Evolutionary conservation across 35 echinoderm and acorn worm species (phyloP), one percentile per base, ranked within the genome.

Genomic region (Apostichopus parvimensis): DNA sequence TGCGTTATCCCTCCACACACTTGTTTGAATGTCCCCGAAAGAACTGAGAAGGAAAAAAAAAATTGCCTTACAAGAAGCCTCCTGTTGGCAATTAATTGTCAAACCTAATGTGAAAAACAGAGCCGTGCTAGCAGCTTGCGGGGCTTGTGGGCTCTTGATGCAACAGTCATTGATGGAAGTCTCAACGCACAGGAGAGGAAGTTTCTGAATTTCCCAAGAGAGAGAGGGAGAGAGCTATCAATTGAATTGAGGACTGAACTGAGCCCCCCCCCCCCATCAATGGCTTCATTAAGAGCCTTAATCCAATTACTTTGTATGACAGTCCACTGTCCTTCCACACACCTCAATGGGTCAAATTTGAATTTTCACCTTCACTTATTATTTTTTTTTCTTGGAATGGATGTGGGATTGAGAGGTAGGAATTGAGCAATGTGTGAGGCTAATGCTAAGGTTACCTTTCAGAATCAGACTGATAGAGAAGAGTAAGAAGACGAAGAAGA

Each of bases 281-380:
- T 59, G 81, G 81, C 55, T 84, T 84, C 81, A 84, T 84, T 58
- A 54, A 84, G 57, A 58, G 13, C n/a, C 81, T 84, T 84, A 84
- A 84, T 84, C 81, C 54, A 84, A 84, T 84, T 84, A 84, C 10
- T 52, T 59, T 57, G 54, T 59, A 5, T 84, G 81, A 84, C 56
- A 84, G 81, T 59, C 52, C 17, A 84, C 81, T 8, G 54, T 84
- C 81, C 81, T 84, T 84, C 15, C 8, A 58, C n/a, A 58, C 81
- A 59, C n/a, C n/a, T 84, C 81, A 84, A 24, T 84, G 21, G 81
- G 81, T 59, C 81, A 84, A 75, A 84, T 84, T 84, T 84, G 81
- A 84, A 84, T 84, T 84, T 84, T 55, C 34, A 45, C 71, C 71
- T 75, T 75, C 34, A 1, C 34, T 45, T 45, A 45, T 4, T 45